phyloP scores from a whole-genome alignment of 2,113 vertebrate genomes.

The Pionites leucogaster region DNA sequence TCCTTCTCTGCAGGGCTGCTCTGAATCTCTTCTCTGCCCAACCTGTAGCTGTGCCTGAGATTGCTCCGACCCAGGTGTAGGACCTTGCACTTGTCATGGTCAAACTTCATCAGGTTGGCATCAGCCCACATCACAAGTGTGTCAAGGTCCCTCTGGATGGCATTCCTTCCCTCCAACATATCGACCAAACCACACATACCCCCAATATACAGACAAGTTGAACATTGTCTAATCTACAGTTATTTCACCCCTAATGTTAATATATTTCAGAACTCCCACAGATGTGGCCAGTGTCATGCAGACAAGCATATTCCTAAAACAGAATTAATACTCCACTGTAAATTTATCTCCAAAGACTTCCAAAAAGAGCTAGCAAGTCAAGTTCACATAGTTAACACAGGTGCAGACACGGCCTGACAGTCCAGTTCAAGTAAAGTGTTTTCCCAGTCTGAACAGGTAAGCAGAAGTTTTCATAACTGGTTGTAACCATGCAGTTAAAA shows the following conservation, averaged over 20 bases:
- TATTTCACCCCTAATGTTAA: not conserved
- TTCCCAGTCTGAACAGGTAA: not conserved
- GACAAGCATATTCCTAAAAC: not conserved
- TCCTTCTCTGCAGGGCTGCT: no score
- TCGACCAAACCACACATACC: not conserved
- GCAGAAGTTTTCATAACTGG: not conserved
- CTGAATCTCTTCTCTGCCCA: no score
- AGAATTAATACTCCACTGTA: not conserved
- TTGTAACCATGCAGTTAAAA: not conserved
- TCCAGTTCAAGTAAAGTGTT: not conserved
- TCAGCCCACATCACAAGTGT: no score
- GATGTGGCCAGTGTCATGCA: not conserved
- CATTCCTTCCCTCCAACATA: no score
- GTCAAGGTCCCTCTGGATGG: no score
- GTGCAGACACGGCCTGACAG: not conserved
- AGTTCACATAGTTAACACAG: not conserved
- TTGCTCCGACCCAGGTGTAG: no score
- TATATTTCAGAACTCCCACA: not conserved
- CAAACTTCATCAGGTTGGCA: no score
- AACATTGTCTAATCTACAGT: not conserved
- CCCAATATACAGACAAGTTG: not conserved
- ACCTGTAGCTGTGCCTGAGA: no score
- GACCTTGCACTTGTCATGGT: no score
- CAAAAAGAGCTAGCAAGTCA: not conserved
- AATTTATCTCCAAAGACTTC: not conserved